A percentile compares a stretch with the other conserved stretches of the same genome.
These are phyloP conservation scores for Drosophila borborema DNA, from an alignment of 2,888 invertebrate species.

Conservation along the genomic window DNA sequence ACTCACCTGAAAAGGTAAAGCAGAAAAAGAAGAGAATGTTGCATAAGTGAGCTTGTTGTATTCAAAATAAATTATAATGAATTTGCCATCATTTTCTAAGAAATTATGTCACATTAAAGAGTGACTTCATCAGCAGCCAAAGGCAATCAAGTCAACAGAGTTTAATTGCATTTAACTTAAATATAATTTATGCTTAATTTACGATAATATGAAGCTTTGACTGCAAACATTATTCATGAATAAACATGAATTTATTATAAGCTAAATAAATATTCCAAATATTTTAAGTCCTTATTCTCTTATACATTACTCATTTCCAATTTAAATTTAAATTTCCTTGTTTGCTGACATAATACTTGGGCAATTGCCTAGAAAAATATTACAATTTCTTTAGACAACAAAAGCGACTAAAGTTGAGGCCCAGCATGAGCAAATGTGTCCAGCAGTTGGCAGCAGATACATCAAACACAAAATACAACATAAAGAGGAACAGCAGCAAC, in stretches of 20 bases:
- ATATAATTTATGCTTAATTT: background rate
- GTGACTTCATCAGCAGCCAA: background rate
- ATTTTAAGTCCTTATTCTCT: background rate
- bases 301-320: too few relatives aligned
- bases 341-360: conserved; percentile 38
- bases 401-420: conserved; percentile 25
- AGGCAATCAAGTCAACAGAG: background rate
- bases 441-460: conserved; percentile 51
- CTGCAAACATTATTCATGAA: background rate
- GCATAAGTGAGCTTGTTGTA: conserved; percentile 30
- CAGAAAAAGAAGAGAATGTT: conserved; percentile 27
- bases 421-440: conserved; percentile 33
- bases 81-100: conserved; percentile 7
- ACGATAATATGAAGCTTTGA: background rate
- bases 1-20: conserved; percentile 64
- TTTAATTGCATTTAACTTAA: conserved; percentile 10
- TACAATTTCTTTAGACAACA: conserved; percentile 42
- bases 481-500: background rate
- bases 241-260: background rate
- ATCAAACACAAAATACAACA: conserved; percentile 25
- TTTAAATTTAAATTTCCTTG: background rate
- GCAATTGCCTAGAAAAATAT: conserved; percentile 48
- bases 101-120: conserved; percentile 30
- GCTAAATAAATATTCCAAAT: background rate
- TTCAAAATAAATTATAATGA: conserved; percentile 13